These are phyloP conservation scores for Halocaridina rubra DNA, from an alignment of 2,888 invertebrate species.

Conservation along the genomic window DNA sequence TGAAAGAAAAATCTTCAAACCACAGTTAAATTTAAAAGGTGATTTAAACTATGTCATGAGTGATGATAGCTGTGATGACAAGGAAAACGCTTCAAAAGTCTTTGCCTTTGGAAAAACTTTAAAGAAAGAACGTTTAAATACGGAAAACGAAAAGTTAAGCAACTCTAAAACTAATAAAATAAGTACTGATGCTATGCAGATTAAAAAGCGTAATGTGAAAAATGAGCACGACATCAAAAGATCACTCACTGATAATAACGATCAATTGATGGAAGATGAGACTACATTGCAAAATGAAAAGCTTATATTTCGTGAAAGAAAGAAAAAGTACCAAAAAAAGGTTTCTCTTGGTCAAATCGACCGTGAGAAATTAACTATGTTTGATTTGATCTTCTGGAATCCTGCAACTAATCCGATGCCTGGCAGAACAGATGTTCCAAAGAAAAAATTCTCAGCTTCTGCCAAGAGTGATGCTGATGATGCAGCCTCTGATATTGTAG, in stretches of 20 bases:
- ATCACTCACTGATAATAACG: background rate
- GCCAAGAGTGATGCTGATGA: conserved; percentile 26
- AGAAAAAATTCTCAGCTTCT: background rate
- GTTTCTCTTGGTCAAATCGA: conserved; percentile 42
- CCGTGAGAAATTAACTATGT: conserved; percentile 79
- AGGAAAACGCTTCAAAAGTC: conserved; percentile 16
- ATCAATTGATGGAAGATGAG: conserved; percentile 26
- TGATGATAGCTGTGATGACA: conserved; percentile 46
- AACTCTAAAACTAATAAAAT: conserved; percentile 1
- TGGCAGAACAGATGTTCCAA: conserved; percentile 18
- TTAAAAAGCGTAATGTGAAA: conserved; percentile 3
- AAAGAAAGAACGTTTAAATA: background rate
- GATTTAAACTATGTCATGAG: background rate
- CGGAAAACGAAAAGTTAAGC: background rate
- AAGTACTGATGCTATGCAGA: background rate
- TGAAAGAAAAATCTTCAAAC: background rate
- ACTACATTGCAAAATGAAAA: no score
- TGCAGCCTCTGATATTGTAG: conserved; percentile 20
- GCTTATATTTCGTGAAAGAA: conserved; percentile 40
- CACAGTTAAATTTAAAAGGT: background rate
- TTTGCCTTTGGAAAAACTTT: background rate
- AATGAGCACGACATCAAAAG: conserved; percentile 20
- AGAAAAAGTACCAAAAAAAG: conserved; percentile 54
- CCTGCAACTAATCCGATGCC: conserved; percentile 71
- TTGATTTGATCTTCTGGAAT: conserved; percentile 92